Base-by-base conservation (phyloP, 2,888 invertebrate species). In the Penaeus monodon region DNA sequence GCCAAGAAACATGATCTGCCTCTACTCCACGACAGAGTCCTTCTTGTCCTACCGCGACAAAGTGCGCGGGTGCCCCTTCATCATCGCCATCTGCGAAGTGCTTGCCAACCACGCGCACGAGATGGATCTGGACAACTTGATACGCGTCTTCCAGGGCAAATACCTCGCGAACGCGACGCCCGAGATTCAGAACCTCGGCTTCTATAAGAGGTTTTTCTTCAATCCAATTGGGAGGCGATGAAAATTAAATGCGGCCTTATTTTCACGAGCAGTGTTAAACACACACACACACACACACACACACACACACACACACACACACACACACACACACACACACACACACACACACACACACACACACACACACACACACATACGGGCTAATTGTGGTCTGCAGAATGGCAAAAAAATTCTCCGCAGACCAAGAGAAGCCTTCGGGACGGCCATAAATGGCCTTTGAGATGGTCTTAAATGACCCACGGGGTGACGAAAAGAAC, bases 191-290 rank as follows among this genome's bases (percentile, higher is more conserved):
- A 63, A 83, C 44, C 65, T 83, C 8, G 76, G 65, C 38, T 83
- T 83, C 65, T 14, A n/a, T 14, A 83, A 83, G 44, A 83, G 65
- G 44, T 83, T 83, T 57, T 83, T 66, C 76, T 83, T 83, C 29
- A 83, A 83, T 20, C 83, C 83, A 12, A 27, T 79, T 4, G 79
- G 64, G n/a, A 24, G 14, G 24, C 68, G 27, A n/a, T 68, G 68
- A 27, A 68, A 66, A 27, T 14, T 6, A 66, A n/a, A 10, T 24
- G 4, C 3, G n/a, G 20, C 27, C 22, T n/a, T n/a, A 24, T 66
- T 27, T n/a, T 27, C 0, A 20, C 10, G 7, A 44, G 10, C 44
- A 10, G 10, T 44, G 44, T 44, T 8, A 8, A 44, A 44, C 10
- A 44, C 66, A 66, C 66, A 24, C 44, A 44, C 44, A 44, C 8